Evolutionary conservation across 2,113 vertebrate species (phyloP), one percentile per base, ranked within the genome.

Genomic region (Corythornis vintsioides): DNA sequence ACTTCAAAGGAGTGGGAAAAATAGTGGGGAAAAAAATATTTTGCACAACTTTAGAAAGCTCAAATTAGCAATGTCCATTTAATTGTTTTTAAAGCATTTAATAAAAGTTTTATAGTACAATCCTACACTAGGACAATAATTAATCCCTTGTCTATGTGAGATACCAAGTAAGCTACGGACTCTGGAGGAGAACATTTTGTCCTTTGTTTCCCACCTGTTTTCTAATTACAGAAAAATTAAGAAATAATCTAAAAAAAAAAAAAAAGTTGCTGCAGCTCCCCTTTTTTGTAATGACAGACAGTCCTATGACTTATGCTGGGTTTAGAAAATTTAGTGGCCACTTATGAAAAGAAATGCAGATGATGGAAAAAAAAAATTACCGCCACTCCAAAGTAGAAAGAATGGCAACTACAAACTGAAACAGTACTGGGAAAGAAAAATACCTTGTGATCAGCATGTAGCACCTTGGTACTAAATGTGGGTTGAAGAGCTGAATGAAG

Each of bases 261-360:
- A 86, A 66, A 25, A 60, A 83, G 38, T 61, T 77, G 25, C 22
- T 93, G 42, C 74, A 93, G 18, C 10, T 89, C 56, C 33, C 31
- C 47, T 77, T 94, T 89, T 86, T 83, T 96, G 83, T 94, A 75
- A 48, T 12, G 16, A 90, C 83, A 88, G 76, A 61, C 61, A 95
- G 29, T 6, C 22, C 72, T 35, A 15, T 53, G 42, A 70, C 6
- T 88, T 94, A 50, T 25, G n/a, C 64, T 43, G 52, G 15, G 56
- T 88, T 92, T 38, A 38, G 11, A 75, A 84, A 76, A 60, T 26
- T 59, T 64, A 28, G 31, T 13, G 33, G 19, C 16, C 50, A 70
- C 13, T 16, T 16, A 7, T 45, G 26, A 80, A 89, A 69, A 83
- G 42, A 33, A 80, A 70, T 61, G 31, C 4, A 8, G 55, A 26